Evolutionary conservation across 2,113 vertebrate species (phyloP), one percentile per base, ranked within the genome.

Genomic region (Pterocles gutturalis): DNA sequence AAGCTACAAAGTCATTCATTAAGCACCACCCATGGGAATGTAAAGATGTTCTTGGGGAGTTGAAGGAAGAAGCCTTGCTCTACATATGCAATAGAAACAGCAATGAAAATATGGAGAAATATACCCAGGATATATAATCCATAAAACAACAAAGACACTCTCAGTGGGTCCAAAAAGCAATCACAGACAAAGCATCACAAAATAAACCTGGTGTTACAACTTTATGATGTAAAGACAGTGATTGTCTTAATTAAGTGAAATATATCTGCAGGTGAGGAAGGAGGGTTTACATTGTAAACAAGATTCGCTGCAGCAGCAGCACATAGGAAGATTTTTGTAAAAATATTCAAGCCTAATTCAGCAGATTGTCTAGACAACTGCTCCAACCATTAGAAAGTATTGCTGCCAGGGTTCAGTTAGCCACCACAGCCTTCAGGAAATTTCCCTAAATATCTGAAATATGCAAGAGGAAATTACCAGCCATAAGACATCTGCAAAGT

Each of bases 1-100:
- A 96, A 97, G 93, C 91, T 92, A 91, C 2, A 0, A 87, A 96
- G 87, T 80, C 94, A 93, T 95, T 97, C 91, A 97, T 97, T 97
- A 96, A 93, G 75, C 69, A 75, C 72, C 77, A 80, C 84, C 84
- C 85, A 20, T 80, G 94, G 83, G 96, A 95, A 92, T 49, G 69
- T 55, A 69, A 77, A 70, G 70, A 79, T 62, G 26, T 87, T 93
- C 87, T 92, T 91, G 83, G 84, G 95, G 73, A 87, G 95, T 5
- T 60, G 85, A 57, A 80, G 69, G 76, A 88, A 77, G 64, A 45
- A 91, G 69, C 48, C 1, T 21, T 83, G 76, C 48, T 85, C 82
- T 61, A 38, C 1, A 14, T 87, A 85, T 17, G 58, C 16, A 89
- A 79, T 1, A 82, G 54, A 66, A 77, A 34, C 38, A 62, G 48